These are phyloP conservation scores for Pantherophis vulpinus DNA, from an alignment of 2,797 vertebrate species.

Conservation along the genomic window DNA sequence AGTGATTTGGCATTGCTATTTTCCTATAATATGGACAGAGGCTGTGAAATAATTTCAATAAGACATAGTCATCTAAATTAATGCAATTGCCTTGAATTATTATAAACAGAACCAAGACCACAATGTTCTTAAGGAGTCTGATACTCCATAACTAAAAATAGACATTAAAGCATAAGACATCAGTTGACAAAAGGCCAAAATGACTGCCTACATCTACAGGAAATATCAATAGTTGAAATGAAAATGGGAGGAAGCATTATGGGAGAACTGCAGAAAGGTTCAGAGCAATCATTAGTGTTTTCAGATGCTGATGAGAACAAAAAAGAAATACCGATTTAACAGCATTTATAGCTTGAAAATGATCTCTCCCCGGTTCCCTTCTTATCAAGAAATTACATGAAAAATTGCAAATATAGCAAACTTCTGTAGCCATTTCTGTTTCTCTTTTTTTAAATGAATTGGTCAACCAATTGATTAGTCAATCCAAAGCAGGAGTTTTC, in stretches of 20 bases:
- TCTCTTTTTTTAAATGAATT: neutral
- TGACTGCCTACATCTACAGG: conserved; percentile 13
- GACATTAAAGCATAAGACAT: neutral
- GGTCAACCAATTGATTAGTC: neutral
- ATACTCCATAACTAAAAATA: neutral
- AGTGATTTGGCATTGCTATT: neutral
- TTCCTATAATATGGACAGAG: neutral
- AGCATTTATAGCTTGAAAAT: neutral
- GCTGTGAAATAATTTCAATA: neutral
- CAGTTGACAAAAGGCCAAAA: conserved; percentile 11
- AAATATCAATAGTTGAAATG: conserved; percentile 50
- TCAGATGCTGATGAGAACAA: neutral
- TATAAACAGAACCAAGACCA: conserved; percentile 42
- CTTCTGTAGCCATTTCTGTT: neutral
- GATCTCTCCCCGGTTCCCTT: neutral
- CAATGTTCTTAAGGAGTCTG: neutral
- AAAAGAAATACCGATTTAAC: neutral
- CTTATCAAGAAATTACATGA: neutral
- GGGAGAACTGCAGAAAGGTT: neutral
- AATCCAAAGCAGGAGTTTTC: neutral
- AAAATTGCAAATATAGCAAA: neutral
- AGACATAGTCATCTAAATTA: conserved; percentile 1
- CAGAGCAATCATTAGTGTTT: neutral
- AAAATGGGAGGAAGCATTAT: conserved; percentile 20
- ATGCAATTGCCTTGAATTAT: conserved; percentile 32